Conservation (phyloP, 2,113 vertebrate genomes). For the Neogobius melanostomus region DNA sequence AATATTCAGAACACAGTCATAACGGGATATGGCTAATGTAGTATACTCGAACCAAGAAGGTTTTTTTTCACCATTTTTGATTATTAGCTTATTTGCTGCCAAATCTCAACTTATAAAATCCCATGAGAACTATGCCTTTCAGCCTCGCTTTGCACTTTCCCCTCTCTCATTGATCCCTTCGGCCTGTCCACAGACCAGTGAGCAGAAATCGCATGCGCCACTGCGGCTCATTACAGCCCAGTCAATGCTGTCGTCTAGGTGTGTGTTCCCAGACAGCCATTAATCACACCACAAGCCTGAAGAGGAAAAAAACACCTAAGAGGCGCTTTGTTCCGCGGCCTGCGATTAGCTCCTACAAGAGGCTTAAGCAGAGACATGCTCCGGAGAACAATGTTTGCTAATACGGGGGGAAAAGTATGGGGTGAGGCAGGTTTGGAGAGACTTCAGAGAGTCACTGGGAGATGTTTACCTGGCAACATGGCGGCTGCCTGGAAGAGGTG, state of each 20-base stretch:
- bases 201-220: slow-evolving; percentile 10
- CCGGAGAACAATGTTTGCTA: slow-evolving; percentile 33
- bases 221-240: slow-evolving; percentile 23
- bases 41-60: too few species aligned
- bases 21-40: too few species aligned
- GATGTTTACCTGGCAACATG: slow-evolving; percentile 52
- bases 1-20: too few species aligned
- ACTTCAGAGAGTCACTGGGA: slow-evolving; percentile 26
- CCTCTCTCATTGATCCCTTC: slow-evolving; percentile 47
- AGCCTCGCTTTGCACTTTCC: slow-evolving; percentile 14
- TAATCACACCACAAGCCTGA: slow-evolving; percentile 32
- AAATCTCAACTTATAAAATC: too few species aligned
- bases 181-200: slow-evolving; percentile 50
- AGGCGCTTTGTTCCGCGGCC: slow-evolving; percentile 29
- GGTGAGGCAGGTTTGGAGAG: slow-evolving; percentile 30
- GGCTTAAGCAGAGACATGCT: slow-evolving; percentile 34
- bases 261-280: slow-evolving; percentile 55
- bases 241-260: slow-evolving; percentile 37
- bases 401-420: slow-evolving; percentile 23
- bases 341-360: slow-evolving; percentile 23
- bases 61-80: too few species aligned
- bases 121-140: neutral
- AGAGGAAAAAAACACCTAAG: slow-evolving; percentile 1
- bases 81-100: too few species aligned
- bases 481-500: neutral